Evolutionary conservation across 2,888 invertebrate genomes (phyloP), one percentile per base, ranked within the genome.

Genomic region (Ethmia dodecea): DNA sequence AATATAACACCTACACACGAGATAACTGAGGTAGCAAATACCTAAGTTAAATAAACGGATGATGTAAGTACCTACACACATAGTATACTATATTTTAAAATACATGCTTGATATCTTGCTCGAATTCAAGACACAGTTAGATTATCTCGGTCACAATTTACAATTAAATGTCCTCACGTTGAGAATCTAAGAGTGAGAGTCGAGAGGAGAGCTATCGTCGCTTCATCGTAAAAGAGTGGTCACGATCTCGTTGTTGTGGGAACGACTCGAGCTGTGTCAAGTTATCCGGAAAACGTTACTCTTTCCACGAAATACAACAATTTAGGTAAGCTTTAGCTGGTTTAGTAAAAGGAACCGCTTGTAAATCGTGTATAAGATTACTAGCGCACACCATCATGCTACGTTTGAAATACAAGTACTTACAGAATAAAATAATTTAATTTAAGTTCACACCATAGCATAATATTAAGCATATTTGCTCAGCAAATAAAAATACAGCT

Each of bases 191-290:
- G 55, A 66, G 59, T 55, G 54, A 70, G 57, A 52, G 60, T 55
- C 41, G 54, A 62, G 56, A 55, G 52, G 56, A 49, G 58, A 61
- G 63, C 64, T 76, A 81, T 83, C 81, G 52, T 47, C 42, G 57
- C 65, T 68, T 55, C 64, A 80, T 81, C 79, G 55, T 58, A 55
- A 55, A n/a, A 38, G 53, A 56, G 54, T 52, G 60, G 81, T 81
- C 81, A 81, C 81, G 78, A 77, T 69, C 60, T 59, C 47, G 60
- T 76, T 76, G 74, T 80, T 77, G 70, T 26, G 26, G 26, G 26
- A 26, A 79, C 64, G 42, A 56, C 63, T 18, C 52, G 43, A 54
- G 60, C 56, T 53, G 37, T 49, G 48, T 55, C 58, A 55, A 52
- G 52, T 50, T 46, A 55, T 52, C 59, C 45, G 47, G 47, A 52